Conservation (phyloP, 2,113 vertebrate species). For the Platysteira castanea region DNA sequence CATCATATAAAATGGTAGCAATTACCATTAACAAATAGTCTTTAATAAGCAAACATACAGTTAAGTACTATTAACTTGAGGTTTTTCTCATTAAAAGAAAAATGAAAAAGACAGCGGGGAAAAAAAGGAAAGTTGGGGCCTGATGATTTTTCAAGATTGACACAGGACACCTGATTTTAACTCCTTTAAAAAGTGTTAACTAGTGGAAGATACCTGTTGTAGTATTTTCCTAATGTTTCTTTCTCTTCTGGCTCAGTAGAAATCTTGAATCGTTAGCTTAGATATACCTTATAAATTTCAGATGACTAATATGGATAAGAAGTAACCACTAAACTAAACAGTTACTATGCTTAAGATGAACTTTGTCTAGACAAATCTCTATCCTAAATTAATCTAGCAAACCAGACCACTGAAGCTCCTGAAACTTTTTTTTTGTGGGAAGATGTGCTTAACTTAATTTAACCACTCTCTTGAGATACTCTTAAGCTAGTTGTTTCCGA, state of each 20-base stretch:
- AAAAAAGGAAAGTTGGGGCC: not conserved
- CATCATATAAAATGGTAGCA: constrained; percentile 26
- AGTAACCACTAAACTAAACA: not conserved
- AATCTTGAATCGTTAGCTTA: not conserved
- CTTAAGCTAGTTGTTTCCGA: not conserved
- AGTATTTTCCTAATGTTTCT: not conserved
- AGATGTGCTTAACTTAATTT: not conserved
- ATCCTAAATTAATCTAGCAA: not conserved
- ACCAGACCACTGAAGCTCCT: not conserved
- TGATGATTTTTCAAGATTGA: not conserved
- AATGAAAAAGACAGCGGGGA: accelerated
- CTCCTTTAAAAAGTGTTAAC: not conserved
- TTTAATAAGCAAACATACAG: constrained; percentile 26
- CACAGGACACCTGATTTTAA: not conserved
- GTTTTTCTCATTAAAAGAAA: not conserved
- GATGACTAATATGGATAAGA: not conserved
- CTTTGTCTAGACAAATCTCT: not conserved
- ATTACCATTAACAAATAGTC: constrained; percentile 51
- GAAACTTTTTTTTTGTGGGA: not conserved
- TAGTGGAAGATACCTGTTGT: not conserved
- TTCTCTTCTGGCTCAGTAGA: not conserved
- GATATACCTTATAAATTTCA: not conserved
- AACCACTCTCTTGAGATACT: not conserved
- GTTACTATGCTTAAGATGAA: not conserved
- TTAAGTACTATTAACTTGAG: not conserved